Percentiles rank a stretch among this genome's conserved stretches.
phyloP scores from a whole-genome alignment of 1,140 invertebrate genomes.

The Coptotermes formosanus region DNA sequence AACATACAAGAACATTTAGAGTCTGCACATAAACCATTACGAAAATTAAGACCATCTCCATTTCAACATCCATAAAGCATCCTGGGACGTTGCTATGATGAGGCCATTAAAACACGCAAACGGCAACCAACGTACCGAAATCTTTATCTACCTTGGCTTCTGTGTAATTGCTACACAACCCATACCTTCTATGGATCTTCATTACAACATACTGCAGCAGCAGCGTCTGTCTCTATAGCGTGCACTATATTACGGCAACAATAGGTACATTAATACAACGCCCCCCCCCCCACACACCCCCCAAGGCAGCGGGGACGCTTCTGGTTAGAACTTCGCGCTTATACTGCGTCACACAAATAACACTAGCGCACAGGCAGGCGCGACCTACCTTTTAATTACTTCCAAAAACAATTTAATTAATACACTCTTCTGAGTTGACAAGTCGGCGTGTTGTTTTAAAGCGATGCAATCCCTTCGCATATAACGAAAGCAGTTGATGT shows the following conservation, averaged over 20 bases:
- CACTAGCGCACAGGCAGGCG: not conserved
- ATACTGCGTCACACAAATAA: not conserved
- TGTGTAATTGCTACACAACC: not conserved
- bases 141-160: not conserved
- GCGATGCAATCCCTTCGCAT: no score
- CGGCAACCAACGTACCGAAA: not conserved
- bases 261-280: not conserved
- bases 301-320: not conserved
- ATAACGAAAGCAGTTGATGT: no score
- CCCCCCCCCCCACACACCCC: no score
- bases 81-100: not conserved
- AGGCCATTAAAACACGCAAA: conserved; percentile 1
- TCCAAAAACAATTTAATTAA: not conserved
- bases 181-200: not conserved
- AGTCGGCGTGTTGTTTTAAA: not conserved
- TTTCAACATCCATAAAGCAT: no score
- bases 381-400: not conserved
- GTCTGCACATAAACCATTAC: no score
- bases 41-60: no score
- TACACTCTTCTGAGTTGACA: not conserved
- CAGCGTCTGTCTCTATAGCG: not conserved
- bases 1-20: no score
- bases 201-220: not conserved
- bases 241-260: not conserved
- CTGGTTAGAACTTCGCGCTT: not conserved